These are phyloP conservation scores for Toxotes lorentzi DNA, from an alignment of 2,797 vertebrate species.

Conservation along the genomic window DNA sequence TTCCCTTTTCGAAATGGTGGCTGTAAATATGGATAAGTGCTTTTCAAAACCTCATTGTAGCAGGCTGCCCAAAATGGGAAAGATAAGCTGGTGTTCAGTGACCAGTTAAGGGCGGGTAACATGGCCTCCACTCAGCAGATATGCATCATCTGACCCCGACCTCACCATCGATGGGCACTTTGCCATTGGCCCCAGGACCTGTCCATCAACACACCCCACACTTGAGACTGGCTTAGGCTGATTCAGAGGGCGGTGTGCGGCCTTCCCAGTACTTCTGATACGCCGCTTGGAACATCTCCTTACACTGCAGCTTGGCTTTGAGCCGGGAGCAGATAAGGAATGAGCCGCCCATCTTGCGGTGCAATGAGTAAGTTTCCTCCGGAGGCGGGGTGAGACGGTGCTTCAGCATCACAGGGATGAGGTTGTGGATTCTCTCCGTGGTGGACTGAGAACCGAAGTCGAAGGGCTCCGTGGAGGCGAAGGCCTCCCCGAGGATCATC, in stretches of 20 bases:
- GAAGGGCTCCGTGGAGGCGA: slow-evolving; percentile 88
- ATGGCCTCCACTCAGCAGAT: slow-evolving; percentile 11
- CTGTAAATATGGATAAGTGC: slow-evolving; percentile 15
- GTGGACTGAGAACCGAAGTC: slow-evolving; percentile 93
- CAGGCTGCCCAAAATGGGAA: slow-evolving; percentile 16
- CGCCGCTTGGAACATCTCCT: slow-evolving; percentile 90
- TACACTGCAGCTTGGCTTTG: slow-evolving; percentile 90
- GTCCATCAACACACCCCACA: slow-evolving; percentile 36
- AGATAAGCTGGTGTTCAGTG: slow-evolving; percentile 2
- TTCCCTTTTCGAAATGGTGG: slow-evolving; percentile 19
- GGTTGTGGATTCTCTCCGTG: slow-evolving; percentile 94
- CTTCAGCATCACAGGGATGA: slow-evolving; percentile 96
- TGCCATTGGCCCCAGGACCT: slow-evolving; percentile 54
- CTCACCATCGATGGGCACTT: slow-evolving; percentile 12
- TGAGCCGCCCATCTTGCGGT: slow-evolving; percentile 98
- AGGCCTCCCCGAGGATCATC: slow-evolving; percentile 97
- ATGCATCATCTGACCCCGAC: neutral
- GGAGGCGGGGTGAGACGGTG: slow-evolving; percentile 95
- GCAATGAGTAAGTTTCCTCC: slow-evolving; percentile 97
- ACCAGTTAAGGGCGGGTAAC: slow-evolving; percentile 6
- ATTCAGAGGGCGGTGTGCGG: slow-evolving; percentile 64
- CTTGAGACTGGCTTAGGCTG: slow-evolving; percentile 18
- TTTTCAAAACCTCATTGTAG: slow-evolving; percentile 17
- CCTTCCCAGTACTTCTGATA: slow-evolving; percentile 91
- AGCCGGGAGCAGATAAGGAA: slow-evolving; percentile 99